Evolutionary conservation across 2,888 invertebrate genomes (phyloP).

Genomic region (Lasioglossum pauxillum): DNA sequence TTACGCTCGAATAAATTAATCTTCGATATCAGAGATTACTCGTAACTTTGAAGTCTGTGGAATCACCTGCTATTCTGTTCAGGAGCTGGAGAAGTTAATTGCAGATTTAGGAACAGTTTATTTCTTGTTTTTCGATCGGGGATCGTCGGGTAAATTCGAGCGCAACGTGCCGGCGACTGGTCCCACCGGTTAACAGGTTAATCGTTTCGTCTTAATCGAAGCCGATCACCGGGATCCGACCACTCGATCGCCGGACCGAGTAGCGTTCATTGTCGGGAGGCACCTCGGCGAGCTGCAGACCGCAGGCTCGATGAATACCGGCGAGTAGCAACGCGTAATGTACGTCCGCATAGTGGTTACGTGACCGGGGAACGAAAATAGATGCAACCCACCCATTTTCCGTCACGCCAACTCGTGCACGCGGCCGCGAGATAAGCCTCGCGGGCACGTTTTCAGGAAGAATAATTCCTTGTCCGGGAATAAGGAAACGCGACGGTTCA

Average conservation of each 20-base stretch:
- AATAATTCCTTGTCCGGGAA: constrained; percentile 64
- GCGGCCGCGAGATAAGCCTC: constrained; percentile 51
- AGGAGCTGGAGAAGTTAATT: too few species aligned
- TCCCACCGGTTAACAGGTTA: background rate
- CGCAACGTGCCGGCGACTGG: background rate
- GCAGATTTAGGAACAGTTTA: background rate
- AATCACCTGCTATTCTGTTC: background rate
- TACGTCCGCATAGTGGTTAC: constrained; percentile 67
- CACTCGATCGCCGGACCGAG: background rate
- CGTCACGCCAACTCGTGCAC: constrained; percentile 67
- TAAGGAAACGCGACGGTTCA: constrained; percentile 59
- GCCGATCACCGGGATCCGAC: background rate
- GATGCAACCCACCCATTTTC: constrained; percentile 71
- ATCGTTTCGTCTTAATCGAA: background rate
- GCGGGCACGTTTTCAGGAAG: constrained; percentile 52
- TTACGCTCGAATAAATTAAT: background rate
- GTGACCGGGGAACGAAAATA: constrained; percentile 73
- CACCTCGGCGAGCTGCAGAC: constrained; percentile 21
- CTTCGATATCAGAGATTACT: background rate
- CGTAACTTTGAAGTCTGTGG: background rate
- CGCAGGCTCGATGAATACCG: constrained; percentile 54
- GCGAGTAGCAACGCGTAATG: constrained; percentile 62
- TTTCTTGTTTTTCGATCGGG: background rate
- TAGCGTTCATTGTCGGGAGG: constrained; percentile 3
- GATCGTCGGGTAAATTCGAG: background rate